These are phyloP conservation scores for Drosophila quadrilineata DNA, from an alignment of 1,140 invertebrate genomes.

Conservation along the genomic window DNA sequence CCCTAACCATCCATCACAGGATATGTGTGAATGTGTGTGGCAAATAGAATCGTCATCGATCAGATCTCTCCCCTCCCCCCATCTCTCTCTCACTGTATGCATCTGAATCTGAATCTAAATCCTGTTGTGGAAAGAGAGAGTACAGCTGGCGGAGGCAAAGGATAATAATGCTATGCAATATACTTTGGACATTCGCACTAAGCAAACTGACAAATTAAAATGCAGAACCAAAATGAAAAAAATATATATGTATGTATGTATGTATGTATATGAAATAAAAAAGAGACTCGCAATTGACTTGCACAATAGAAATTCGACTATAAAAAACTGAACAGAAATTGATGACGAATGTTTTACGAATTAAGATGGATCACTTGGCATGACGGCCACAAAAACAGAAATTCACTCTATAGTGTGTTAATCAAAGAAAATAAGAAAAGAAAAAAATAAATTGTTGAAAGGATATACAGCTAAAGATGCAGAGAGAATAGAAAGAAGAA, in stretches of 20 bases:
- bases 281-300: constrained; percentile 22
- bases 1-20: constrained; percentile 46
- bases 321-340: no score
- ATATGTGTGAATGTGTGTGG: constrained; percentile 2
- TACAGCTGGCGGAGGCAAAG: constrained; percentile 45
- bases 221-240: constrained; percentile 48
- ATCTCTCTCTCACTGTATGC: no score
- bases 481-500: constrained; percentile 34
- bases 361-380: constrained; percentile 78
- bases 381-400: constrained; percentile 52
- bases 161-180: constrained; percentile 62
- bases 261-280: no score
- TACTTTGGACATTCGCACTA: constrained; percentile 19
- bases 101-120: no score
- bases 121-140: no score
- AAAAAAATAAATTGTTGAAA: no score
- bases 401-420: constrained; percentile 12
- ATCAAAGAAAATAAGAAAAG: constrained; percentile 27
- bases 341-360: constrained; percentile 76
- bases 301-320: constrained; percentile 63
- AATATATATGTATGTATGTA: no score
- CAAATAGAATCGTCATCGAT: constrained; percentile 80
- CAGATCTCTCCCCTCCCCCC: no score
- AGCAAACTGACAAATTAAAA: constrained; percentile 79
- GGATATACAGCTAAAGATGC: constrained; percentile 35